A percentile compares a stretch with the other conserved stretches of the same genome.
Conservation (phyloP, 2,888 invertebrate species). For the Polietes domitor region DNA sequence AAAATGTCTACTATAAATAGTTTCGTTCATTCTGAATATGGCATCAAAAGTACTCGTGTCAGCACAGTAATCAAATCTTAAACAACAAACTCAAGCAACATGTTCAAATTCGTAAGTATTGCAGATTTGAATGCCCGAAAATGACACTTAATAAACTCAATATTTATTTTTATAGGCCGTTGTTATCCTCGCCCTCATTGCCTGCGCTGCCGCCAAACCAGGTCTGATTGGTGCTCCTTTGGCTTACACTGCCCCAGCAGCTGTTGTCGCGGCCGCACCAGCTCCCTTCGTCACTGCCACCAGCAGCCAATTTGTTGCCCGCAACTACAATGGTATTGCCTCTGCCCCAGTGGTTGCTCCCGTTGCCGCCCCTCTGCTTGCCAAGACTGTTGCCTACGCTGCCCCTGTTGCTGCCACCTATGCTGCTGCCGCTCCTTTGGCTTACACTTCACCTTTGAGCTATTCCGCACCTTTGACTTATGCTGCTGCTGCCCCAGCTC, state of each 20-base stretch:
- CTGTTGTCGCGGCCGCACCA: slow-evolving; percentile 63
- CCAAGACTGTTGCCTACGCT: slow-evolving; percentile 30
- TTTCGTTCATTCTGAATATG: not conserved
- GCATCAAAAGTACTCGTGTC: not conserved
- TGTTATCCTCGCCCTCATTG: slow-evolving; percentile 71
- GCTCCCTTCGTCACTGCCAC: slow-evolving; percentile 65
- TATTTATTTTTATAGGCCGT: slow-evolving; percentile 63
- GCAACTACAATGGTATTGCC: slow-evolving; percentile 71
- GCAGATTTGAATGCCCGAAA: not conserved
- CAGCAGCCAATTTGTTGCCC: slow-evolving; percentile 68
- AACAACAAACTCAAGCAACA: slow-evolving; percentile 15
- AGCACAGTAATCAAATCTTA: not conserved
- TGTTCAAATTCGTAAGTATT: slow-evolving; percentile 58
- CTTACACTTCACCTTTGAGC: slow-evolving; percentile 35
- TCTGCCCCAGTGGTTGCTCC: slow-evolving; percentile 82
- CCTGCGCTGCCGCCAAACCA: slow-evolving; percentile 72
- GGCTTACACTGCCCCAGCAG: slow-evolving; percentile 42
- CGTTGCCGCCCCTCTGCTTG: slow-evolving; percentile 30
- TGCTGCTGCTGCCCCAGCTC: not conserved
- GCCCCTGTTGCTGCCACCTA: slow-evolving; percentile 33
- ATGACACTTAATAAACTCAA: not conserved
- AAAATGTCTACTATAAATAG: not conserved
- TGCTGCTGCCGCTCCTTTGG: slow-evolving; percentile 79
- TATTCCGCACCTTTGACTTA: slow-evolving; percentile 37
- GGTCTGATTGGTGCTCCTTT: slow-evolving; percentile 61